phyloP scores from a whole-genome alignment of 2,797 vertebrate species.

The Phataginus tricuspis region DNA sequence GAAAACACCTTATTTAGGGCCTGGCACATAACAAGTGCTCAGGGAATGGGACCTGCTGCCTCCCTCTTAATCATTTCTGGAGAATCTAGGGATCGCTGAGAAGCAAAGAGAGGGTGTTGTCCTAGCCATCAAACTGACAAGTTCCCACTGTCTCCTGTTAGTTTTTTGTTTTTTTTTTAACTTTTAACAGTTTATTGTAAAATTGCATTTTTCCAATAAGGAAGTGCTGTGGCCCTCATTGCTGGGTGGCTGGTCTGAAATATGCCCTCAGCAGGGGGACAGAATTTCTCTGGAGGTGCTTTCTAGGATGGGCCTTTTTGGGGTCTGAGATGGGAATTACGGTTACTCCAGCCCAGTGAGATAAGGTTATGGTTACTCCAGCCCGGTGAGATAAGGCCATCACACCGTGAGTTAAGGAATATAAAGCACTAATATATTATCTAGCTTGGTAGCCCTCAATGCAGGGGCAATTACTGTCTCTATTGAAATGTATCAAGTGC shows the following conservation, averaged over 20 bases:
- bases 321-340: neutral
- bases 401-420: neutral
- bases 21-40: neutral
- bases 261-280: no score
- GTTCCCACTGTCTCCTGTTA: neutral
- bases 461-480: neutral
- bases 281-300: neutral
- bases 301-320: accelerated
- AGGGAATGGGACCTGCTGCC: neutral
- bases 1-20: neutral
- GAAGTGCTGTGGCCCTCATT: neutral
- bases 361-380: neutral
- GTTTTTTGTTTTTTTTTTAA: neutral
- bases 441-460: neutral
- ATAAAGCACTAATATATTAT: neutral
- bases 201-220: neutral
- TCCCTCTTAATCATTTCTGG: neutral
- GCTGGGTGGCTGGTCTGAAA: neutral
- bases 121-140: neutral
- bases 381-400: neutral
- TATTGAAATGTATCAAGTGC: neutral
- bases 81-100: neutral
- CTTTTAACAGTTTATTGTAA: neutral
- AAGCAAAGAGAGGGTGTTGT: neutral
- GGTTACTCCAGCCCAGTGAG: neutral